Conservation (phyloP, 2,113 vertebrate genomes). For the Erythrolamprus reginae region DNA sequence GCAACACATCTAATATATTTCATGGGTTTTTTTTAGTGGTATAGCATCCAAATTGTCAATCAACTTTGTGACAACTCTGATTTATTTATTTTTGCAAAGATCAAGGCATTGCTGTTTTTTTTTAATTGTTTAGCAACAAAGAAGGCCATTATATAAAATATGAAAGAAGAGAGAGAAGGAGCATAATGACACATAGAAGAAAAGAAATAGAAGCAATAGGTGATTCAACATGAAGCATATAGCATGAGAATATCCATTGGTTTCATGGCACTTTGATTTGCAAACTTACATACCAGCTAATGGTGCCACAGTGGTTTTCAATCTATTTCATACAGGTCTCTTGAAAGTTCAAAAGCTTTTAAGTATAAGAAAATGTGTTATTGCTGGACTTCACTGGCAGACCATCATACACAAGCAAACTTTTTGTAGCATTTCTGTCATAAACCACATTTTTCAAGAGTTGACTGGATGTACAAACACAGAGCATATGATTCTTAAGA, state of each 20-base stretch:
- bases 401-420: neutral
- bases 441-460: slow-evolving; percentile 2
- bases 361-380: slow-evolving; percentile 20
- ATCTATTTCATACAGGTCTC: neutral
- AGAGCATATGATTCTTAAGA: neutral
- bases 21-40: neutral
- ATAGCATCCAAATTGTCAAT: neutral
- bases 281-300: neutral
- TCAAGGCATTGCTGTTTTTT: neutral
- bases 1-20: neutral
- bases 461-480: neutral
- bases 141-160: neutral
- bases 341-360: neutral
- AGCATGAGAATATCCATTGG: neutral
- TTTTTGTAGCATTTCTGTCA: neutral
- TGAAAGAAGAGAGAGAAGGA: neutral
- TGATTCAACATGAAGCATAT: neutral
- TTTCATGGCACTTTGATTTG: neutral
- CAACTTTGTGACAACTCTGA: no score
- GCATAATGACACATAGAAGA: neutral
- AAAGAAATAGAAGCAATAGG: neutral
- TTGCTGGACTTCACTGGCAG: neutral
- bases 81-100: neutral
- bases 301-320: neutral
- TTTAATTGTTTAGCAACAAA: neutral